Percentiles rank a stretch among this genome's conserved stretches.
Conservation (phyloP, 2,888 invertebrate species). For the Rhogogaster chlorosoma region DNA sequence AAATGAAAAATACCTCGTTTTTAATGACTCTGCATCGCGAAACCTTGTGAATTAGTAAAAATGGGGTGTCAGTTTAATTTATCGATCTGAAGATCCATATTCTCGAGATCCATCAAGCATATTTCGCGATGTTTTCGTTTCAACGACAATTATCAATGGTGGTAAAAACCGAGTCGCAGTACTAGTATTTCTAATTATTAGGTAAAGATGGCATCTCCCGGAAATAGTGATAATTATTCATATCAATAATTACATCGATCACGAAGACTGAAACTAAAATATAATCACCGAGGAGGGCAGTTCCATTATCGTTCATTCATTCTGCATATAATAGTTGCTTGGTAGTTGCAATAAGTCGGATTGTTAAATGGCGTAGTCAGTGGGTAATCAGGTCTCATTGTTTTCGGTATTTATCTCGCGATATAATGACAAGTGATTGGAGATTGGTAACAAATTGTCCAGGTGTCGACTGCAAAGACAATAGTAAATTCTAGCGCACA, state of each 20-base stretch:
- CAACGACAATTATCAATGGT: neutral
- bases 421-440: conserved; percentile 3
- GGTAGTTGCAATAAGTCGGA: neutral
- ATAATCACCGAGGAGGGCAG: neutral
- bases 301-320: neutral
- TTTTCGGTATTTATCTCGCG: conserved; percentile 3
- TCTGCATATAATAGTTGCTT: neutral
- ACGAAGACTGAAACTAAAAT: conserved; percentile 22
- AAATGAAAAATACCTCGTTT: neutral
- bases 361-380: neutral
- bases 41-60: neutral
- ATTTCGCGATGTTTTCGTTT: neutral
- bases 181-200: neutral
- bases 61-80: neutral
- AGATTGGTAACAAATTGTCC: neutral
- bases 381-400: neutral
- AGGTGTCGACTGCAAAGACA: neutral
- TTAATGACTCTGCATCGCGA: neutral
- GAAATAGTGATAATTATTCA: conserved; percentile 20
- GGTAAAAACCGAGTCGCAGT: neutral
- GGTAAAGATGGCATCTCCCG: neutral
- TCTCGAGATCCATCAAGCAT: neutral
- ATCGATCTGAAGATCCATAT: neutral
- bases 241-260: conserved; percentile 31
- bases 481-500: neutral